A percentile compares a stretch with the other conserved stretches of the same genome.
These are phyloP conservation scores for Rhagonycha lutea DNA, from an alignment of 2,888 invertebrate genomes.

Conservation along the genomic window DNA sequence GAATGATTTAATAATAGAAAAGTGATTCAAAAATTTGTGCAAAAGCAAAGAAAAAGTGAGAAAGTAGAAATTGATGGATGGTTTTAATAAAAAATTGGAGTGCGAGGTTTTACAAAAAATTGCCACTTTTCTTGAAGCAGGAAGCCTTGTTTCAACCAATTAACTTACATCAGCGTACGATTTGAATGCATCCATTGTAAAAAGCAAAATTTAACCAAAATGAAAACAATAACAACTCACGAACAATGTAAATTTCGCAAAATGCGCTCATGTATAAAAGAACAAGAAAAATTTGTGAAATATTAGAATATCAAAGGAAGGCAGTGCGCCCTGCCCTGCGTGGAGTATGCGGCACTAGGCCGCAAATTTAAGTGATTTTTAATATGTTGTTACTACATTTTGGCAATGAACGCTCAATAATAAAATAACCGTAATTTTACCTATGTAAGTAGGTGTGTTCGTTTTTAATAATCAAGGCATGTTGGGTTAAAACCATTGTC, in stretches of 20 bases:
- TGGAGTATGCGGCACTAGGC: background rate
- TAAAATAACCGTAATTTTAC: background rate
- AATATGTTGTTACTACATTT: background rate
- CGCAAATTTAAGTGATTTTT: background rate
- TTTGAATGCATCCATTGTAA: background rate
- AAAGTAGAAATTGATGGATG: background rate
- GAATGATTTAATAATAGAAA: background rate
- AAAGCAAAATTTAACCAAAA: background rate
- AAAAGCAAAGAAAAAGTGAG: background rate
- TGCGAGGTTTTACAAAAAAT: background rate
- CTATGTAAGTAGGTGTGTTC: conserved; percentile 6
- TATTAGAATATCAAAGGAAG: background rate
- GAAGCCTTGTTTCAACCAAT: background rate
- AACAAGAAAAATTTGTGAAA: background rate
- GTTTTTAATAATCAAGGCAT: conserved; percentile 14
- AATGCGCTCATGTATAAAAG: background rate
- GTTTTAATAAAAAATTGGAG: no score
- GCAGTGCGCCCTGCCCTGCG: background rate
- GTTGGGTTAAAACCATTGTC: conserved; percentile 13
- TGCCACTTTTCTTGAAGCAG: background rate
- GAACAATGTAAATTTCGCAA: background rate
- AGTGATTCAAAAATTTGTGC: background rate
- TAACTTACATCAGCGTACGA: background rate
- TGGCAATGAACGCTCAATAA: background rate
- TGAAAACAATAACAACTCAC: background rate